Conservation (phyloP, 2,113 vertebrate genomes). For the Microtus oregoni region DNA sequence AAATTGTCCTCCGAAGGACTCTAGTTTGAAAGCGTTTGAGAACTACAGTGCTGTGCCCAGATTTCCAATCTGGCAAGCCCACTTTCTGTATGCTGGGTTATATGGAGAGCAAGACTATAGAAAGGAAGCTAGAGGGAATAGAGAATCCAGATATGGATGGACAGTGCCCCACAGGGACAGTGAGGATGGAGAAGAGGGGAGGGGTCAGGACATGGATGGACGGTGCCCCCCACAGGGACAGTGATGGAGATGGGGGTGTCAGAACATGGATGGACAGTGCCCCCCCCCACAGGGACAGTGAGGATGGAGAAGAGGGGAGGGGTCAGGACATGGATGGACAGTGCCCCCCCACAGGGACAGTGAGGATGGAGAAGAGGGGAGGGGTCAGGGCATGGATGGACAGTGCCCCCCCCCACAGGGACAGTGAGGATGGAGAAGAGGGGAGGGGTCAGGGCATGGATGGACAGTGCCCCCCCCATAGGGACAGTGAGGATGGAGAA, state of each 20-base stretch:
- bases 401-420: not conserved
- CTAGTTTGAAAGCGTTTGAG: not conserved
- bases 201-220: not conserved
- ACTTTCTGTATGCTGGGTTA: not conserved
- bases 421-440: not conserved
- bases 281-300: not conserved
- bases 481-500: too few relatives aligned
- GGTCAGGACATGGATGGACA: too few relatives aligned
- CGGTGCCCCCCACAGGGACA: not conserved
- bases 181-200: not conserved
- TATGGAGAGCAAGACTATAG: not conserved
- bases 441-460: not conserved
- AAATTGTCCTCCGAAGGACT: not conserved
- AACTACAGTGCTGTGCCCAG: not conserved
- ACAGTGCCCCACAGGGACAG: too few relatives aligned
- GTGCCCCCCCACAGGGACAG: not conserved
- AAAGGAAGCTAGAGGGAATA: not conserved
- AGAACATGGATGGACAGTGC: too few relatives aligned
- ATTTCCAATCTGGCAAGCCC: constrained; percentile 26
- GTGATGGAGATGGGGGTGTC: not conserved
- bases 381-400: too few relatives aligned
- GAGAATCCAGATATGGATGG: not conserved
- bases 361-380: not conserved
- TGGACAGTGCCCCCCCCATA: not conserved
- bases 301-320: too few relatives aligned